Base-by-base conservation (phyloP, 2,888 invertebrate species). In the Parthenolecanium corni region DNA sequence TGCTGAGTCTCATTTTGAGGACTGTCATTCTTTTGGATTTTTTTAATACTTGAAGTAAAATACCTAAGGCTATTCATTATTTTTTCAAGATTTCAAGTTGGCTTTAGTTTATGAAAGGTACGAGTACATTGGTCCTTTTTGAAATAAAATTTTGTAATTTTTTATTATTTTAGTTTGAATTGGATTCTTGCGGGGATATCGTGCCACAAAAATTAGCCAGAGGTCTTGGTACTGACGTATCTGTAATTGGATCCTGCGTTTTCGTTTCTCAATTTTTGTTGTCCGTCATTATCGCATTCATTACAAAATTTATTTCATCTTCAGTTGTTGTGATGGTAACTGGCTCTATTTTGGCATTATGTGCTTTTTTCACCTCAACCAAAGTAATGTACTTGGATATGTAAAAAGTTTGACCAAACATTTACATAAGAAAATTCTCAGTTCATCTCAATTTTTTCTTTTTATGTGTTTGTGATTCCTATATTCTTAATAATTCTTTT, bases 161-260 rank as follows among this genome's bases (percentile, higher is more conserved):
- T n/a, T n/a, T n/a, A n/a, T n/a, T 31, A n/a, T 42, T 54, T 14
- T 69, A 84, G 84, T 84, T 84, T 72, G 82, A 80, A 69, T 71
- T 80, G 36, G 78, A 78, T 40, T 71, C 72, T 40, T 78, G 77
- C 24, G 82, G 81, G 1, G 76, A 78, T 67, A 76, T 77, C 5
- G 72, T 77, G 65, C 77, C 80, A 21, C 63, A 53, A 52, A 80
- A 79, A 0, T 80, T 81, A 63, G 78, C 84, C 18, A 82, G 95
- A 11, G 95, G 95, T 4, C 79, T 96, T 58, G 95, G 95, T 6
- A 96, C 95, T 0, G 95, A 96, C 73, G 84, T 96, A 0, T 95
- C 94, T 1, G 84, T 95, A 57, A 88, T 96, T 42, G 90, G 92
- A 71, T 90, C 89, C 71, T 95, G 95, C 86, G 93, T 91, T 3